Evolutionary conservation across 1,140 invertebrate species (phyloP).

Genomic region (Drosophila pallidifrons): DNA sequence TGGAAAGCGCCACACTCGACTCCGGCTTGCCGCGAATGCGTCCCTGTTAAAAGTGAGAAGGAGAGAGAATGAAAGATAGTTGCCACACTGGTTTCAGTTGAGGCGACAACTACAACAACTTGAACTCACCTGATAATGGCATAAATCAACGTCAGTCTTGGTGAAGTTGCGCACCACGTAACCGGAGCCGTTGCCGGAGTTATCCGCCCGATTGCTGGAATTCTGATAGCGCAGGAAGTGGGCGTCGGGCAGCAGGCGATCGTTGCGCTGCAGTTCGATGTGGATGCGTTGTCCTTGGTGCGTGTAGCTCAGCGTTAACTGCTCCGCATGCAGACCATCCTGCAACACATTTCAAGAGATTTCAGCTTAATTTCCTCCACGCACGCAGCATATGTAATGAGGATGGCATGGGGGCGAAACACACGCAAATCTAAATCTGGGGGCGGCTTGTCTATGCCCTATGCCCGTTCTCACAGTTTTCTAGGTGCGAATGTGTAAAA

Average conservation of each 20-base stretch:
- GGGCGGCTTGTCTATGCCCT: not conserved
- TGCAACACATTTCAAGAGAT: conserved; percentile 84
- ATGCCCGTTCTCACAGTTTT: not conserved
- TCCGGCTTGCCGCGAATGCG: conserved; percentile 88
- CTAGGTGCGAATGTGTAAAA: conserved; percentile 66
- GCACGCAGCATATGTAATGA: conserved; percentile 60
- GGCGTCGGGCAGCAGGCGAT: conserved; percentile 90
- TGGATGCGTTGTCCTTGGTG: conserved; percentile 88
- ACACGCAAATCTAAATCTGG: conserved; percentile 31
- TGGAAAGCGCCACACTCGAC: conserved; percentile 95
- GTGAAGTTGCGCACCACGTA: conserved; percentile 86
- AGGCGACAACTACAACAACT: conserved; percentile 23
- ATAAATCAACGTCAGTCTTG: conserved; percentile 85
- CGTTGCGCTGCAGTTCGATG: conserved; percentile 91
- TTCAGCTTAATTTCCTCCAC: conserved; percentile 48
- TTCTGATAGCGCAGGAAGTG: conserved; percentile 91
- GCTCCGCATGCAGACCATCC: conserved; percentile 89
- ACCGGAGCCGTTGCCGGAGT: conserved; percentile 60
- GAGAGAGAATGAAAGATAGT: not conserved
- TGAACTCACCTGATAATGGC: conserved; percentile 81
- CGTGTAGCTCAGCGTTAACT: conserved; percentile 89
- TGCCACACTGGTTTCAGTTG: not conserved
- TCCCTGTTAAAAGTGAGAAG: conserved; percentile 86
- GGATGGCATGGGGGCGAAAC: conserved; percentile 9
- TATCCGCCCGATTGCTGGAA: conserved; percentile 70